These are phyloP conservation scores for Cossypha polioptera DNA, from an alignment of 2,797 vertebrate genomes.

Conservation along the genomic window DNA sequence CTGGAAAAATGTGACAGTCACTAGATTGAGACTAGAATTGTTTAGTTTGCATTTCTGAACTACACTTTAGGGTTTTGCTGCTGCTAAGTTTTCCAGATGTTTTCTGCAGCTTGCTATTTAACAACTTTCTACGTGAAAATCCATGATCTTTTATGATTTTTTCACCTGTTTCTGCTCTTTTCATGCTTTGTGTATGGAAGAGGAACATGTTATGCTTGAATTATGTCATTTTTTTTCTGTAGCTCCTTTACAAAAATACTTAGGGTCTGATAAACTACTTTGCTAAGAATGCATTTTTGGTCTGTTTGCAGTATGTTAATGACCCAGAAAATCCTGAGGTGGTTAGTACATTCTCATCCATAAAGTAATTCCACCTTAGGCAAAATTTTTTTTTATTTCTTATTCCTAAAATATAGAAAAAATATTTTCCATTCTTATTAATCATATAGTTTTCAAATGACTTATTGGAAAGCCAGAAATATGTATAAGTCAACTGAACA, in stretches of 20 bases:
- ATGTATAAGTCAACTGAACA: neutral
- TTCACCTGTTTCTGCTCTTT: neutral
- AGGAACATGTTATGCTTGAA: neutral
- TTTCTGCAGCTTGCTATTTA: neutral
- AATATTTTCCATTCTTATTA: neutral
- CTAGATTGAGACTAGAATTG: neutral
- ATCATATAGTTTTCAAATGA: neutral
- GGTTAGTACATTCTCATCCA: constrained; percentile 6
- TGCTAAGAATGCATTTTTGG: constrained; percentile 23
- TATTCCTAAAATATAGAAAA: neutral
- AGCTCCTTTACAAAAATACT: neutral
- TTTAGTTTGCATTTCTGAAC: neutral
- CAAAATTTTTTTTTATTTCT: neutral
- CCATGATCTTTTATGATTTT: neutral
- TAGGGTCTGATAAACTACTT: neutral
- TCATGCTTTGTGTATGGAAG: neutral
- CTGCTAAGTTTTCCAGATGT: neutral
- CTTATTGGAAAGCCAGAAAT: neutral
- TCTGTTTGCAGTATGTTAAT: neutral
- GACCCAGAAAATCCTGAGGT: neutral
- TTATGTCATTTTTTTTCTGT: neutral
- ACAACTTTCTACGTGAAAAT: neutral
- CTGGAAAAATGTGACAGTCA: neutral
- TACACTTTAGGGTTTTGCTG: neutral
- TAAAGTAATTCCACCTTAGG: neutral